Evolutionary conservation across 1,140 invertebrate genomes (phyloP), one percentile per base, ranked within the genome.

Genomic region (Gonatopus flavifemur): DNA sequence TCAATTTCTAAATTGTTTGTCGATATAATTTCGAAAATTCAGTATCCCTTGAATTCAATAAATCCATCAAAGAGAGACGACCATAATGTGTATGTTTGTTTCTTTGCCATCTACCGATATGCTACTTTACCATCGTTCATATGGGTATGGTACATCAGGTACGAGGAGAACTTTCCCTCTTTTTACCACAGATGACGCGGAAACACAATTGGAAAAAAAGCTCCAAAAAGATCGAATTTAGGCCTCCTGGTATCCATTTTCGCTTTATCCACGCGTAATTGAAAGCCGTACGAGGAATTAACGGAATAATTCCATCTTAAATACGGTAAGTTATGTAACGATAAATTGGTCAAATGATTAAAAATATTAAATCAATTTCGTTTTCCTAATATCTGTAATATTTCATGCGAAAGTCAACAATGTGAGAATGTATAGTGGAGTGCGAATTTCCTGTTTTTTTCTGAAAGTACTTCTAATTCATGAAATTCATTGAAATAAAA

Each of bases 161-260:
- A n/a, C n/a, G n/a, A n/a, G n/a, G n/a, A n/a, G n/a, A n/a, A n/a
- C n/a, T n/a, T n/a, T n/a, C n/a, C n/a, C n/a, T n/a, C n/a, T n/a
- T n/a, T n/a, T n/a, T n/a, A n/a, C n/a, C n/a, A n/a, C n/a, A n/a
- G n/a, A n/a, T n/a, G n/a, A n/a, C n/a, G n/a, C n/a, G n/a, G n/a
- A n/a, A n/a, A n/a, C n/a, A n/a, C n/a, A n/a, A n/a, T n/a, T n/a
- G n/a, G n/a, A n/a, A n/a, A n/a, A n/a, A n/a, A n/a, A n/a, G n/a
- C n/a, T n/a, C n/a, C n/a, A n/a, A n/a, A n/a, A n/a, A n/a, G n/a
- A n/a, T n/a, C n/a, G n/a, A n/a, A n/a, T n/a, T n/a, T n/a, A n/a
- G n/a, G n/a, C n/a, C n/a, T n/a, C n/a, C n/a, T 7, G 7, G 38
- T 21, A 28, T 46, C 59, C 54, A 62, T 62, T 33, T 61, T 60